Conservation (phyloP, 1,140 invertebrate species). For the Drosophila littoralis region DNA sequence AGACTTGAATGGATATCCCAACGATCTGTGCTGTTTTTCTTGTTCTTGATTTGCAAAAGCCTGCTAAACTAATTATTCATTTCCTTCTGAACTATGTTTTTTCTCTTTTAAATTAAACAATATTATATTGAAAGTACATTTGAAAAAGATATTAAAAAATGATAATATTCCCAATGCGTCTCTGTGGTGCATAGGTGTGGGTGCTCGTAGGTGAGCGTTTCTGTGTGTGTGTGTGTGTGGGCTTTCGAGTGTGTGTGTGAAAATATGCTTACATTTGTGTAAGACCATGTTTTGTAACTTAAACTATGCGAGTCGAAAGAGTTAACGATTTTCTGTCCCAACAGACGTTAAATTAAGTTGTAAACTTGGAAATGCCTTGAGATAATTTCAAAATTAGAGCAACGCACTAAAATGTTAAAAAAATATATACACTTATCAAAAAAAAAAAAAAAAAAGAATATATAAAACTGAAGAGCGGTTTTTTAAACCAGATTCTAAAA, state of each 20-base stretch:
- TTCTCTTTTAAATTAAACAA: background rate
- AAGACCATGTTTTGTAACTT: background rate
- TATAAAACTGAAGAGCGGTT: slow-evolving; percentile 22
- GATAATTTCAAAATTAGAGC: background rate
- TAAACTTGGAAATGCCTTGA: slow-evolving; percentile 9
- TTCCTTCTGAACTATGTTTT: background rate
- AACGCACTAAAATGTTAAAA: background rate
- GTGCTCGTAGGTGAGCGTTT: background rate
- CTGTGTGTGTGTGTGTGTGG: background rate
- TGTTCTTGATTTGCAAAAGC: background rate
- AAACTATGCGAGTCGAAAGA: slow-evolving; percentile 47
- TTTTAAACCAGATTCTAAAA: slow-evolving; percentile 36
- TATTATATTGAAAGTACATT: background rate
- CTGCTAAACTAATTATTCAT: background rate
- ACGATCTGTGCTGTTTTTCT: background rate
- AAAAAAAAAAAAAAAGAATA: slow-evolving; percentile 13
- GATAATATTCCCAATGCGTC: background rate
- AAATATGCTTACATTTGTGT: background rate
- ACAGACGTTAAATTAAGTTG: background rate
- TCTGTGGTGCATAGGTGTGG: background rate
- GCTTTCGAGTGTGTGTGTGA: background rate
- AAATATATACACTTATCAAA: background rate
- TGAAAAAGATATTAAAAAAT: too few relatives aligned
- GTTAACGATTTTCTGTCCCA: slow-evolving; percentile 34
- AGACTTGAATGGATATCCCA: too few relatives aligned